Evolutionary conservation across 2,888 invertebrate genomes (phyloP), one percentile per base, ranked within the genome.

Genomic region (Elmis aenea): DNA sequence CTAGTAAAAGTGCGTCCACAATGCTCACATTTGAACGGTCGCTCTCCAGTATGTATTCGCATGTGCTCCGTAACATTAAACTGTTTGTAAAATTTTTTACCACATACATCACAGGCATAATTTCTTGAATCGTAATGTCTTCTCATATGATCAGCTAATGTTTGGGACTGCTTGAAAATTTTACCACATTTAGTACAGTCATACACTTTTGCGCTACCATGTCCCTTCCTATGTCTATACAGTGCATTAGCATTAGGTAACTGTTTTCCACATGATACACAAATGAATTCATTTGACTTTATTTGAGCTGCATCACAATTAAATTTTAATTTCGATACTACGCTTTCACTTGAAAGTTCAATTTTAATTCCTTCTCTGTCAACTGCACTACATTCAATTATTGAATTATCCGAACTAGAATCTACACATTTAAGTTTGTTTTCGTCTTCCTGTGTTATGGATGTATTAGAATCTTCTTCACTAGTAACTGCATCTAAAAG

Each of bases 21-120:
- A 6, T 42, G 10, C 6, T 54, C 43, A 28, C 62, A 62, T 16
- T 43, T 45, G 25, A 54, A 31, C n/a, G n/a, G n/a, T n/a, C n/a
- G n/a, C n/a, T n/a, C n/a, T n/a, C n/a, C n/a, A n/a, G n/a, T n/a
- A n/a, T 64, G 64, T 5, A 57, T 49, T 5, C 62, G 51, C 14
- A 57, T 50, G 35, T 65, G 47, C 21, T 45, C 43, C 5, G 30
- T 32, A 2, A 41, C 41, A 36, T 41, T 41, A 26, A 41, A 38
- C 9, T 44, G 38, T 35, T 42, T 42, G 22, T 47, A 47, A 35
- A 45, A 47, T 11, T 33, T 31, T 33, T 45, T 45, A 2, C 37
- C 34, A 26, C 48, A 48, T 15, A 38, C 16, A 16, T 33, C 34
- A 29, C 48, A 48, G 18, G 34, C 23, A 22, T 32, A 45, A 9